phyloP scores from a whole-genome alignment of 2,113 vertebrate species.

The Phaethornis superciliosus region DNA sequence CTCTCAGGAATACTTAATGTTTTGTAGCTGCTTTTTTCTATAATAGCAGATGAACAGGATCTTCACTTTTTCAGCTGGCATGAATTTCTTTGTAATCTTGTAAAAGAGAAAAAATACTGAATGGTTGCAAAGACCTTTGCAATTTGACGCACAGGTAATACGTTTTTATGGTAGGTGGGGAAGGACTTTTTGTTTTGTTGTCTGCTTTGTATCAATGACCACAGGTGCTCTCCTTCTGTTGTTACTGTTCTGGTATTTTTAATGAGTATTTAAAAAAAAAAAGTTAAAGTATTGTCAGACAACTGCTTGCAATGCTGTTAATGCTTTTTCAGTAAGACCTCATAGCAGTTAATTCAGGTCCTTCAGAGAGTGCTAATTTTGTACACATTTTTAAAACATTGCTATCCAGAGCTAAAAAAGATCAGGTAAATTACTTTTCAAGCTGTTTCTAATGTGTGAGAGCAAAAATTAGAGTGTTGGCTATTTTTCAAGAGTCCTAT shows the following conservation, averaged over 20 bases:
- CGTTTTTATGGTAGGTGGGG: background rate
- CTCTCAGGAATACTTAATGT: background rate
- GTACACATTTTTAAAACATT: background rate
- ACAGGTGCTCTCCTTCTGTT: background rate
- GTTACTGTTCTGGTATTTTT: background rate
- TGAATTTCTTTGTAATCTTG: background rate
- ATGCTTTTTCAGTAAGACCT: background rate
- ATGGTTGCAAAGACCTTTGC: background rate
- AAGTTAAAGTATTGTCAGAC: background rate
- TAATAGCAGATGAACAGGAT: background rate
- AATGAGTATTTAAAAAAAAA: background rate
- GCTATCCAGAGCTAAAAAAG: background rate
- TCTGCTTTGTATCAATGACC: background rate
- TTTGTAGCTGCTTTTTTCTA: background rate
- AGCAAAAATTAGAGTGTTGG: background rate
- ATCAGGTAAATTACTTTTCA: background rate
- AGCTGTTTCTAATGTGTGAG: background rate
- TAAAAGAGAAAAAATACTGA: background rate
- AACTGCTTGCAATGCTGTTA: background rate
- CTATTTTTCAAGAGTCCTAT: background rate
- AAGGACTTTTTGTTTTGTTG: background rate
- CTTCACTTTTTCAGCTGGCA: background rate
- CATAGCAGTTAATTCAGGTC: background rate
- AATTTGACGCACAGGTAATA: background rate
- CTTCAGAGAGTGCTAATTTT: constrained; percentile 4